Conservation (phyloP, 2,888 invertebrate species). For the Drosophila antonietae region DNA sequence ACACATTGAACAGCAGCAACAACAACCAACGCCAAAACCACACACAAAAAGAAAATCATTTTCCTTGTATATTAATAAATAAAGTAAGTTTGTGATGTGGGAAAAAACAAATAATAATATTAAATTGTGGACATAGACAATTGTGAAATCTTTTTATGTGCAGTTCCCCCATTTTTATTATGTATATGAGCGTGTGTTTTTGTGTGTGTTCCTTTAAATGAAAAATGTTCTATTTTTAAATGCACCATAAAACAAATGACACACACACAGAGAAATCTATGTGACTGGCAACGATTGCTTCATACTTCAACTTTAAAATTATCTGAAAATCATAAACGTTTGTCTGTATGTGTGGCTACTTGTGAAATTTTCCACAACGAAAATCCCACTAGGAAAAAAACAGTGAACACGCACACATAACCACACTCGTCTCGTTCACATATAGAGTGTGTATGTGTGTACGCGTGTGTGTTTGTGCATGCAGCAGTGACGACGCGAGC, state of each 20-base stretch:
- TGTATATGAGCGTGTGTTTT: slow-evolving; percentile 10
- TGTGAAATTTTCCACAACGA: slow-evolving; percentile 76
- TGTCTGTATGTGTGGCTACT: slow-evolving; percentile 45
- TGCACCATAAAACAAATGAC: slow-evolving; percentile 54
- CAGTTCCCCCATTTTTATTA: slow-evolving; percentile 40
- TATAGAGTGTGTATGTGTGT: slow-evolving; percentile 22
- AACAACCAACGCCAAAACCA: slow-evolving; percentile 26
- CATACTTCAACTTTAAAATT: slow-evolving; percentile 75
- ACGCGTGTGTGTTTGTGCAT: slow-evolving; percentile 45
- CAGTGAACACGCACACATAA: slow-evolving; percentile 37
- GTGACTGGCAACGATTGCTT: slow-evolving; percentile 59
- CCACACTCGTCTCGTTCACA: slow-evolving; percentile 17
- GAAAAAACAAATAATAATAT: slow-evolving; percentile 13
- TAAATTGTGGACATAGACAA: slow-evolving; percentile 26
- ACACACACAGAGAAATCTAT: slow-evolving; percentile 21
- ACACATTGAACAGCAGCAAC: slow-evolving; percentile 35
- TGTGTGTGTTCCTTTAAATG: slow-evolving; percentile 49
- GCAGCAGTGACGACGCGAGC: slow-evolving; percentile 43
- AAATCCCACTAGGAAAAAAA: slow-evolving; percentile 56
- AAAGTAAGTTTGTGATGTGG: slow-evolving; percentile 63
- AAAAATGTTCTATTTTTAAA: slow-evolving; percentile 77
- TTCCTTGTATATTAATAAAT: slow-evolving; percentile 46
- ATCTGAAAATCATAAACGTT: slow-evolving; percentile 60
- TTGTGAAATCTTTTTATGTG: slow-evolving; percentile 74
- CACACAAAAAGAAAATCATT: slow-evolving; percentile 56